phyloP scores from a whole-genome alignment of 2,888 invertebrate species.

The Kuschelorhynchus macadamiae region DNA sequence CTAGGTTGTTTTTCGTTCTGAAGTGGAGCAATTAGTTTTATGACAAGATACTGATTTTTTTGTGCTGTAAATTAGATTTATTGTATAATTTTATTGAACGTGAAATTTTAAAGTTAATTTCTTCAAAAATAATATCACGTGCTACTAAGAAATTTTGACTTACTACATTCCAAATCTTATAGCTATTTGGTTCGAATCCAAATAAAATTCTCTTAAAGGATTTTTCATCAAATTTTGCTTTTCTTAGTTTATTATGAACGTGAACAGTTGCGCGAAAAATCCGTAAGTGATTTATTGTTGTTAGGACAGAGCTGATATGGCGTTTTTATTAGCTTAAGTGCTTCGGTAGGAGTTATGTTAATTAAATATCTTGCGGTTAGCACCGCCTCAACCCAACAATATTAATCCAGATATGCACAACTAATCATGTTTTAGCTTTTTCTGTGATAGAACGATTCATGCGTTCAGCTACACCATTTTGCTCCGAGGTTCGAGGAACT shows the following conservation, averaged over 20 bases:
- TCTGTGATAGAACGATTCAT: no score
- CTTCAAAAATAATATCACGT: background rate
- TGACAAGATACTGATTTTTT: background rate
- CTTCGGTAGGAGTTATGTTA: background rate
- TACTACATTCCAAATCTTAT: background rate
- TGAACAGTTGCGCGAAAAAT: no score
- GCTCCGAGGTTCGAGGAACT: background rate
- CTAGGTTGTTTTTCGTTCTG: background rate
- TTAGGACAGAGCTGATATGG: background rate
- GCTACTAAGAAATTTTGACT: slow-evolving; percentile 8
- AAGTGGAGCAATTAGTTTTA: background rate
- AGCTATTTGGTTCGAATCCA: background rate
- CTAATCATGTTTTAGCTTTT: no score
- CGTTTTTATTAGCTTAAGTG: background rate
- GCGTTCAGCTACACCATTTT: no score
- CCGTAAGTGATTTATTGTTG: background rate
- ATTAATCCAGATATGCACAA: background rate
- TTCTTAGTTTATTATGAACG: no score
- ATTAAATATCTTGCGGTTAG: slow-evolving; percentile 1
- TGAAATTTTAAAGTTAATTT: background rate
- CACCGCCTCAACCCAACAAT: background rate
- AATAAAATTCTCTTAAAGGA: background rate
- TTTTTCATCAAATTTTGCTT: no score
- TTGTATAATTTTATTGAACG: background rate
- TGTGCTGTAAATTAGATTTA: background rate